A percentile compares a stretch with the other conserved stretches of the same genome.
These are phyloP conservation scores for Ceryle rudis DNA, from an alignment of 2,797 vertebrate species.

Conservation along the genomic window DNA sequence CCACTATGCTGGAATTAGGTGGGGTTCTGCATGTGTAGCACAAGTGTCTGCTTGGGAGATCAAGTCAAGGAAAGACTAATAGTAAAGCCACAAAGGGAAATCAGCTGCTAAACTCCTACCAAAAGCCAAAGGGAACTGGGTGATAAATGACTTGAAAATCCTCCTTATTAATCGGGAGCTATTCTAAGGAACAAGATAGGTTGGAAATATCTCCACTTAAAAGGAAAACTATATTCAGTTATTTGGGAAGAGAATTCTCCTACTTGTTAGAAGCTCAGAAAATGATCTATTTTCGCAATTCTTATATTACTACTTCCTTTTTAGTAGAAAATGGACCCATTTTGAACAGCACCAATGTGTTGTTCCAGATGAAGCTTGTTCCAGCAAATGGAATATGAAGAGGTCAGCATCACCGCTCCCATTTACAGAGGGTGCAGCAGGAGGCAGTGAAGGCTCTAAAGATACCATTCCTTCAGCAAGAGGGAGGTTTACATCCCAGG, in stretches of 20 bases:
- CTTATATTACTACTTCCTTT: neutral
- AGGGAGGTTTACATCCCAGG: neutral
- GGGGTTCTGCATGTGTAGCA: neutral
- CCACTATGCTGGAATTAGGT: neutral
- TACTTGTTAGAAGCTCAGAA: neutral
- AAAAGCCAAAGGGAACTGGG: neutral
- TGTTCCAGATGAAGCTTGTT: neutral
- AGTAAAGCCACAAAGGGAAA: conserved; percentile 4
- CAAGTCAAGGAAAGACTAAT: neutral
- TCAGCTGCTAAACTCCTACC: neutral
- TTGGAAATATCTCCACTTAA: neutral
- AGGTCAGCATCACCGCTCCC: neutral
- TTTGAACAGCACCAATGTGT: neutral
- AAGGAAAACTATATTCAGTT: neutral
- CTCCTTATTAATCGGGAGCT: neutral
- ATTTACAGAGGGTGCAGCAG: neutral
- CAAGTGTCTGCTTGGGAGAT: neutral
- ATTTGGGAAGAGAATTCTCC: neutral
- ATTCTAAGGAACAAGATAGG: neutral
- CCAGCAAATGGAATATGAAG: neutral
- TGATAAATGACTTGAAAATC: conserved; percentile 16
- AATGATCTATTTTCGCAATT: neutral
- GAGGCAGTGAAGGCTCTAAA: neutral
- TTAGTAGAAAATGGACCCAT: neutral
- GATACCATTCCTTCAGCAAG: neutral